A percentile compares a stretch with the other conserved stretches of the same genome.
Evolutionary conservation across 2,113 vertebrate genomes (phyloP).

Genomic region (Elanoides forficatus): DNA sequence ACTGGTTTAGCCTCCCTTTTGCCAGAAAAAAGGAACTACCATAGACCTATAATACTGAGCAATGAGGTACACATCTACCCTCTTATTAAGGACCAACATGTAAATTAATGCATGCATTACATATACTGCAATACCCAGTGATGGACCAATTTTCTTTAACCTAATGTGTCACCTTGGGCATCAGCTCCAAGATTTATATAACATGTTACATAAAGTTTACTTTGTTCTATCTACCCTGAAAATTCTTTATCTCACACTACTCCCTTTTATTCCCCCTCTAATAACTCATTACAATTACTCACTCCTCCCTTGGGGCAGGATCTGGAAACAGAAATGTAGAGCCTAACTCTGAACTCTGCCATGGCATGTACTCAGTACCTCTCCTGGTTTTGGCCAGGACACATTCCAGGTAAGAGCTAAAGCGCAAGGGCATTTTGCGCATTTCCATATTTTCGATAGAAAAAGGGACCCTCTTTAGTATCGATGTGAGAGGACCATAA

Average conservation of each 20-base stretch:
- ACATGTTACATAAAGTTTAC: not conserved
- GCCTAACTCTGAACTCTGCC: not conserved
- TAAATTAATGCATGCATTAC: not conserved
- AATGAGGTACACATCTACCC: not conserved
- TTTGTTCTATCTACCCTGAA: not conserved
- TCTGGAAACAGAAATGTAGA: not conserved
- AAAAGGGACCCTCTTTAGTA: not conserved
- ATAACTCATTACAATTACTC: not conserved
- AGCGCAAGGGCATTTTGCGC: not conserved
- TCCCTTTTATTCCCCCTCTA: not conserved
- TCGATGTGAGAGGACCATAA: not conserved
- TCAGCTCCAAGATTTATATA: not conserved
- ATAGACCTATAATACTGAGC: accelerated
- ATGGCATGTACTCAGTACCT: not conserved
- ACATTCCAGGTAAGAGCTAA: not conserved
- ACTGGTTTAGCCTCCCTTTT: not conserved
- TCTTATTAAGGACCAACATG: not conserved
- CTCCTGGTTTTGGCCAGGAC: not conserved
- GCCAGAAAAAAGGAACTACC: not conserved
- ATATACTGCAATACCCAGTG: not conserved
- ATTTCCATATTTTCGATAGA: not conserved
- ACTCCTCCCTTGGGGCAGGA: not conserved
- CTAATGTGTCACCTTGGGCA: not conserved
- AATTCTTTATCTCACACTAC: not conserved
- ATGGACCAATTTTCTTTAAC: not conserved